A percentile compares a stretch with the other conserved stretches of the same genome.
These are phyloP conservation scores for Drosophila mulleri DNA, from an alignment of 2,888 invertebrate species.

Conservation along the genomic window DNA sequence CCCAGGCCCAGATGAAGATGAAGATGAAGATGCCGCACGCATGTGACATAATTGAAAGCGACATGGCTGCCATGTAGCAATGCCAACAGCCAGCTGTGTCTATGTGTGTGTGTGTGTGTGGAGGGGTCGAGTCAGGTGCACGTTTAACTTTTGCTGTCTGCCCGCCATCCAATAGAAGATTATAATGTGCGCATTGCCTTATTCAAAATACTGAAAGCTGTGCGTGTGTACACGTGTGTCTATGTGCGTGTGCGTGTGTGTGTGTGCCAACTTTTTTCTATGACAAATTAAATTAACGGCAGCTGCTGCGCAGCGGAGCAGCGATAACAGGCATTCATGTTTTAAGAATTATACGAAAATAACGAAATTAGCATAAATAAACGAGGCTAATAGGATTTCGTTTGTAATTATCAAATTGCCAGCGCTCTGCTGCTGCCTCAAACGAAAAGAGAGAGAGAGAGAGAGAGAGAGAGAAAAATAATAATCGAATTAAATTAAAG, in stretches of 20 bases:
- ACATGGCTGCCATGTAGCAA: conserved; percentile 64
- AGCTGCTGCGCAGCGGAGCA: conserved; percentile 42
- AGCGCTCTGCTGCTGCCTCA: conserved; percentile 22
- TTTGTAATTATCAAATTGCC: conserved; percentile 77
- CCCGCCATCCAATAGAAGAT: conserved; percentile 62
- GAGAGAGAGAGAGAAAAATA: conserved; percentile 14
- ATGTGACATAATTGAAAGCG: conserved; percentile 77
- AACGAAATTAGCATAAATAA: conserved; percentile 77
- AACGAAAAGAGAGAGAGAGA: background rate
- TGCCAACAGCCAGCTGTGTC: conserved; percentile 10
- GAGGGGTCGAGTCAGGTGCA: conserved; percentile 42
- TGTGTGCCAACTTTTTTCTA: conserved; percentile 32
- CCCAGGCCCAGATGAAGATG: conserved; percentile 49
- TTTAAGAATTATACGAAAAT: conserved; percentile 68
- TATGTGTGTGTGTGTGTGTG: background rate
- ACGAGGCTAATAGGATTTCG: conserved; percentile 73
- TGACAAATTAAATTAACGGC: conserved; percentile 69
- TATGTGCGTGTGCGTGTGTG: conserved; percentile 3
- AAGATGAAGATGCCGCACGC: conserved; percentile 63
- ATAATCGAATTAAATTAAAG: conserved; percentile 49
- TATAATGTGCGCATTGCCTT: conserved; percentile 76
- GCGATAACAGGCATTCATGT: conserved; percentile 71
- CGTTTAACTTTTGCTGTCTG: conserved; percentile 54
- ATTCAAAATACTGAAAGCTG: conserved; percentile 63
- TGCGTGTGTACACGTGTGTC: background rate